Percentiles rank a stretch among this genome's conserved stretches.
These are phyloP conservation scores for Phycodurus eques DNA, from an alignment of 2,113 vertebrate species.

Conservation along the genomic window DNA sequence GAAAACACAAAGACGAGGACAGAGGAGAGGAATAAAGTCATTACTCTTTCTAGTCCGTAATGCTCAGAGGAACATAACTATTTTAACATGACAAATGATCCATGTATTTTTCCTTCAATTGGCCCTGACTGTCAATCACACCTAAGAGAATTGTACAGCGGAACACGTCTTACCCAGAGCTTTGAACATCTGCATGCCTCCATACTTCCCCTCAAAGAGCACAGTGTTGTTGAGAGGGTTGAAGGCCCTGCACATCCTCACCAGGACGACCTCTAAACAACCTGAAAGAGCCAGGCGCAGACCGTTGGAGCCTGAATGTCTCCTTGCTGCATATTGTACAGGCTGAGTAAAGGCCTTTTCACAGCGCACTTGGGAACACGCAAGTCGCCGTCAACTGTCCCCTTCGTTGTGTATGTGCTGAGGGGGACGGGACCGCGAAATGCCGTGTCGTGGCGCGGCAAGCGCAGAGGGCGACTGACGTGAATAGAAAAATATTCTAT, in stretches of 20 bases:
- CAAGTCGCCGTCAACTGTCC: no score
- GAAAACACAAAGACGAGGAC: constrained; percentile 18
- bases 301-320: background rate
- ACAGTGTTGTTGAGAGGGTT: constrained; percentile 99
- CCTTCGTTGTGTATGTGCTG: no score
- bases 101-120: background rate
- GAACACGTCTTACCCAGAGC: constrained; percentile 81
- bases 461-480: no score
- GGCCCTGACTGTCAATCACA: background rate
- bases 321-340: background rate
- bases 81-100: constrained; percentile 1
- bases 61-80: constrained; percentile 15
- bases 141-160: background rate
- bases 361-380: no score
- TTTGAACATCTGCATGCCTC: constrained; percentile 99
- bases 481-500: no score
- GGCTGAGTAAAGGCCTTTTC: background rate
- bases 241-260: constrained; percentile 99
- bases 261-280: constrained; percentile 97
- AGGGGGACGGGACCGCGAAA: no score
- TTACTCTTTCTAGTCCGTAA: constrained; percentile 20
- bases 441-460: no score
- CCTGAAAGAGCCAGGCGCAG: constrained; percentile 68
- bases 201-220: constrained; percentile 99
- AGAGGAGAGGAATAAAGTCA: constrained; percentile 26